Evolutionary conservation across 2,888 invertebrate species (phyloP).

Genomic region (Chelonus formosanus): DNA sequence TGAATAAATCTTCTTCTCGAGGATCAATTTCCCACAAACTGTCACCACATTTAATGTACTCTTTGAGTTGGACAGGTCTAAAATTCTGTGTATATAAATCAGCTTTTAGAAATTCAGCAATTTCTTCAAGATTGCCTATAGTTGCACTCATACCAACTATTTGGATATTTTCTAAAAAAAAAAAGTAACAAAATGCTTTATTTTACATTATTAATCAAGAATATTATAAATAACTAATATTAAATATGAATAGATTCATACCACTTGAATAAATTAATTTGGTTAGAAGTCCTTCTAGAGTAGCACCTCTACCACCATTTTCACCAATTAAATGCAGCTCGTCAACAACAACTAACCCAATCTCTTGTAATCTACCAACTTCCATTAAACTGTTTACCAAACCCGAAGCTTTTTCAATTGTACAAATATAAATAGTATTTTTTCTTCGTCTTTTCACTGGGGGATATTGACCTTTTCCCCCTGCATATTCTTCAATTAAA

Average conservation of each 20-base stretch:
- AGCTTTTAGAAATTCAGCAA: constrained; percentile 83
- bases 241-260: constrained; percentile 55
- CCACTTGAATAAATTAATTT: constrained; percentile 79
- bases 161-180: constrained; percentile 73
- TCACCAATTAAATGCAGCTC: constrained; percentile 95
- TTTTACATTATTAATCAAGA: constrained; percentile 5
- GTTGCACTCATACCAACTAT: constrained; percentile 98
- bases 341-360: constrained; percentile 76
- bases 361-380: constrained; percentile 71
- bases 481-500: constrained; percentile 94
- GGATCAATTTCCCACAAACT: constrained; percentile 70
- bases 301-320: constrained; percentile 80
- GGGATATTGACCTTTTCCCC: constrained; percentile 83
- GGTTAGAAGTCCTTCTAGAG: constrained; percentile 83
- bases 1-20: constrained; percentile 68
- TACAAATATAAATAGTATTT: constrained; percentile 87
- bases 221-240: neutral
- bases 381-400: constrained; percentile 88
- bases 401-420: constrained; percentile 92
- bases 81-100: constrained; percentile 86
- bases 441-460: constrained; percentile 83
- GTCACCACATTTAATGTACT: constrained; percentile 81
- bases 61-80: constrained; percentile 86
- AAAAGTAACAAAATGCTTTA: constrained; percentile 21
- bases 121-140: constrained; percentile 86